Evolutionary conservation across 2,797 vertebrate genomes (phyloP).

Genomic region (Prionace glauca): DNA sequence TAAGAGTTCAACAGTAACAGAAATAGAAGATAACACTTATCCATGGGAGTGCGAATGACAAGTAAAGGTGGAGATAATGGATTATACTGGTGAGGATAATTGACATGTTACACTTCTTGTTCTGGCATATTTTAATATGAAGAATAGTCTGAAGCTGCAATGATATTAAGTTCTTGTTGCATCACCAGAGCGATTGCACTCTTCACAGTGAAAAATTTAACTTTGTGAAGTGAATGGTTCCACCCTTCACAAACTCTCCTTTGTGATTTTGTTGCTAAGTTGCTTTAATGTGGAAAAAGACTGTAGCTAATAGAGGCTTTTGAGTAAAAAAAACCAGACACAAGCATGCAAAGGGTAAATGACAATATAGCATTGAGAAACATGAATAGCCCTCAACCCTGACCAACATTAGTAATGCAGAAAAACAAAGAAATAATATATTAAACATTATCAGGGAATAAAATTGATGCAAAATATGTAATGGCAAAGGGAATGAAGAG

Average conservation of each 20-base stretch:
- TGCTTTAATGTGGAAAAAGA: not conserved
- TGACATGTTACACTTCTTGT: not conserved
- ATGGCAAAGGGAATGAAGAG: not conserved
- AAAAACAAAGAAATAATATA: not conserved
- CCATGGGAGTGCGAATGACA: not conserved
- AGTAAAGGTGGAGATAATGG: not conserved
- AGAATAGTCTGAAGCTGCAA: not conserved
- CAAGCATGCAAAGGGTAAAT: not conserved
- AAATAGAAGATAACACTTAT: not conserved
- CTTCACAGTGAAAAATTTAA: not conserved
- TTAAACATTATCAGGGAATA: not conserved
- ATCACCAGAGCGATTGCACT: not conserved
- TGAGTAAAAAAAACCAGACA: not conserved
- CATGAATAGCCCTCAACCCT: not conserved
- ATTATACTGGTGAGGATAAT: not conserved
- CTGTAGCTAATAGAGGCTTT: not conserved
- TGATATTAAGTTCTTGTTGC: not conserved
- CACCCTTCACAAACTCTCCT: not conserved
- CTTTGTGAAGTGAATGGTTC: not conserved
- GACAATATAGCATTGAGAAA: not conserved
- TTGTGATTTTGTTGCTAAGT: not conserved
- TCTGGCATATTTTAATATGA: not conserved
- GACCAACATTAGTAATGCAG: not conserved
- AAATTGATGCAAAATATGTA: not conserved
- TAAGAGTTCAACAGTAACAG: not conserved